Evolutionary conservation across 2,797 vertebrate species (phyloP).

Genomic region (Margarornis squamiger): DNA sequence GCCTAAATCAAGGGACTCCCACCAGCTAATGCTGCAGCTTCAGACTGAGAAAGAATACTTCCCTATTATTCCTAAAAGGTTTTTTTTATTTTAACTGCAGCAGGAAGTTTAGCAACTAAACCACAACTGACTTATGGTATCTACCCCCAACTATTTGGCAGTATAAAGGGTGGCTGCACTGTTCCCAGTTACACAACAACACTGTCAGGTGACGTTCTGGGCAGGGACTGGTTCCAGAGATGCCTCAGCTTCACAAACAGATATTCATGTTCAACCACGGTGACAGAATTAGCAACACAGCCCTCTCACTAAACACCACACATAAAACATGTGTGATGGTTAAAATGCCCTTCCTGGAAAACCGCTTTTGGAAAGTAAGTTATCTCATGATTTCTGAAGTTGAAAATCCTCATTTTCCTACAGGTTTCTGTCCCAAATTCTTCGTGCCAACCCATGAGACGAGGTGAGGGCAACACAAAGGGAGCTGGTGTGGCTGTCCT

Average conservation of each 20-base stretch:
- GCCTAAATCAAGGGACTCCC: background rate
- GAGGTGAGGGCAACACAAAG: fast-evolving
- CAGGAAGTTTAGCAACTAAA: background rate
- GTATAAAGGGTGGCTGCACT: background rate
- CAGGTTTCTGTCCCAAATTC: background rate
- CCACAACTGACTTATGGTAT: background rate
- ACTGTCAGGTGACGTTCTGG: background rate
- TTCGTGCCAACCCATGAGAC: fast-evolving
- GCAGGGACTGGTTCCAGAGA: background rate
- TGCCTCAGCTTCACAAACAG: background rate
- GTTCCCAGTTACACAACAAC: background rate
- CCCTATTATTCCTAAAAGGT: background rate
- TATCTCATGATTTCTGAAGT: background rate
- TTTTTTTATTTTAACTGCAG: background rate
- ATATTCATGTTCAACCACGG: fast-evolving
- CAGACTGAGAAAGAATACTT: background rate
- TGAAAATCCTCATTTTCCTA: background rate
- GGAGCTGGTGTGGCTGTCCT: background rate
- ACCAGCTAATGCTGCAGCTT: background rate
- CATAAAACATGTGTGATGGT: fast-evolving
- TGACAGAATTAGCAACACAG: background rate
- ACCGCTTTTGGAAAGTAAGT: background rate
- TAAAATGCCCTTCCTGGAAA: background rate
- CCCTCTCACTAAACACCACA: fast-evolving
- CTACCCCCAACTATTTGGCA: background rate